Conservation (phyloP, 2,113 vertebrate species). For the Elaphurus davidianus region DNA sequence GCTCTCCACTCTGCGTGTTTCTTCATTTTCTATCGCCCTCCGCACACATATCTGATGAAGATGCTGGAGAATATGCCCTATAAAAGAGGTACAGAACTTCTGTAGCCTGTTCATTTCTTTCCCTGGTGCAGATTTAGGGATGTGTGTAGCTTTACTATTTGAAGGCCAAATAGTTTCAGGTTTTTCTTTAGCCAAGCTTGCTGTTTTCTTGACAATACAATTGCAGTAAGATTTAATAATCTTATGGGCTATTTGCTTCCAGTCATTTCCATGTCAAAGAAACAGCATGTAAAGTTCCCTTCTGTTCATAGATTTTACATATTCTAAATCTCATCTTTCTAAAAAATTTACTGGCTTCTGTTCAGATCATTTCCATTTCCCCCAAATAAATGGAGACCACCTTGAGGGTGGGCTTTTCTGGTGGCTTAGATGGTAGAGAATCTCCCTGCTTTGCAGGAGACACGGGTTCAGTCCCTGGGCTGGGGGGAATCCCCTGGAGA, state of each 20-base stretch:
- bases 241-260: not conserved
- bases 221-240: not conserved
- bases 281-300: not conserved
- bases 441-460: not conserved
- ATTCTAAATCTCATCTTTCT: not conserved
- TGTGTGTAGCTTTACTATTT: not conserved
- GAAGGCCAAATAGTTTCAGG: not conserved
- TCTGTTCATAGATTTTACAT: not conserved
- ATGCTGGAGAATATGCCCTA: not conserved
- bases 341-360: not conserved
- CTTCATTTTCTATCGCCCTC: not conserved
- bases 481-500: not conserved
- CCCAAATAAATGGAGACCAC: not conserved
- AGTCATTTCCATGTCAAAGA: not conserved
- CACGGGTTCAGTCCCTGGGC: fast-evolving
- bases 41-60: not conserved
- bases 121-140: not conserved
- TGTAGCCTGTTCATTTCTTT: not conserved
- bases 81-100: not conserved
- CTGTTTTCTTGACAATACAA: not conserved
- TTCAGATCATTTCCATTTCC: not conserved
- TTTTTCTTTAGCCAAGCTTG: not conserved
- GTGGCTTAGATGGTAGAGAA: not conserved
- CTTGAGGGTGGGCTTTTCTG: not conserved
- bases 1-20: not conserved